Base-by-base conservation (phyloP, 2,888 invertebrate species). In the Volucella inanis region DNA sequence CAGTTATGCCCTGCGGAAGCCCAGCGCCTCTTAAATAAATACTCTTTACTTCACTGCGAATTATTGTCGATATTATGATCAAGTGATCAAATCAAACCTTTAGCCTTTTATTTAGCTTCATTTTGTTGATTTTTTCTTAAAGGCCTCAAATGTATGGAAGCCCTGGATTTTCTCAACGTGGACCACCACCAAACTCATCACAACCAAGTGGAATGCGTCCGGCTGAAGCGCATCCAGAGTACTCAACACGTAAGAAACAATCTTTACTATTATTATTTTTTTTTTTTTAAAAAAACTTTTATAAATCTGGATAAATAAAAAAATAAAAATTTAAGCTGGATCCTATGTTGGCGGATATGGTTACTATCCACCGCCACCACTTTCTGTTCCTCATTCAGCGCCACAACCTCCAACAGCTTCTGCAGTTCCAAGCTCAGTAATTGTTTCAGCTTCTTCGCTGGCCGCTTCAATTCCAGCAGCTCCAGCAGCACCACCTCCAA, bases 61-160 rank as follows among this genome's bases (percentile, higher is more conserved):
- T 6, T 31, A 31, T 39, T 41, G 6, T 59, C 59, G 1, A 9
- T 6, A 22, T 22, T 43, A 50, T 76, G 18, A 22, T n/a, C n/a
- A 22, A 22, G 18, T 3, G 18, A 22, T 22, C 2, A 22, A 22
- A 3, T 22, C 2, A 1, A 22, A 0, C 2, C 18, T 10, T 12
- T 12, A 1, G 11, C 2, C 11, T 39, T 59, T 43, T 9, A 3
- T 15, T 65, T 31, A 31, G 3, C 12, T 52, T 10, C 41, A 8
- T 0, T 67, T 43, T 50, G 1, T 15, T 38, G 54, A 31, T 6
- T 43, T 4, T 18, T 1, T 18, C 8, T 80, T 85, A 0, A 39
- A 90, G 91, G 6, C 90, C 91, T 11, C 89, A 92, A 14, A 89
- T 92, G 62, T 92, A 90, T 77, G 91, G 91, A 22, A 91, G 89